Evolutionary conservation across 2,888 invertebrate genomes (phyloP).

Genomic region (Amblyjoppa proteus): DNA sequence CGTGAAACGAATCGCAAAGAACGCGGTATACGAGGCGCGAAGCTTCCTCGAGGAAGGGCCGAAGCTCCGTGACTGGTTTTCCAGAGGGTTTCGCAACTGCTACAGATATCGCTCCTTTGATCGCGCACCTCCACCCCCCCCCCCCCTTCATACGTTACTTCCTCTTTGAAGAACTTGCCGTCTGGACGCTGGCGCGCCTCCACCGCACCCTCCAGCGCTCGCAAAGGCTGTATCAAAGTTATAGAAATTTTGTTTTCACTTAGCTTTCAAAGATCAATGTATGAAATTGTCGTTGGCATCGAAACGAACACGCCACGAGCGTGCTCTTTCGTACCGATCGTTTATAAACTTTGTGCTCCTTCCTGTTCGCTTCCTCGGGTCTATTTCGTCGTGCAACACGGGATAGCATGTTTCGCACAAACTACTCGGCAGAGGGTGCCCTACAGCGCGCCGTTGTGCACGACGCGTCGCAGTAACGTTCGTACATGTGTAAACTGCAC

Average conservation of each 20-base stretch:
- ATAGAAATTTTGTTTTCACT: conserved; percentile 50
- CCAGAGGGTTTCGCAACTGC: not conserved
- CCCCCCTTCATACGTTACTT: conserved; percentile 1
- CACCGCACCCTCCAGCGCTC: not conserved
- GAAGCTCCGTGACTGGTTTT: conserved; percentile 25
- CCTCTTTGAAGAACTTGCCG: not conserved
- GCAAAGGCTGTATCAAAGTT: conserved; percentile 3
- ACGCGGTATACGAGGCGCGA: not conserved
- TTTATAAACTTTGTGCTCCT: not conserved
- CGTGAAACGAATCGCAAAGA: not conserved
- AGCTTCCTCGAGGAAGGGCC: not conserved
- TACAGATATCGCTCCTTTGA: conserved; percentile 48
- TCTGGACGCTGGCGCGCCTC: not conserved
- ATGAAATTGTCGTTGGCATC: conserved; percentile 7
- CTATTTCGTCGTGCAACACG: not conserved
- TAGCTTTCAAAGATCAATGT: conserved; percentile 5
- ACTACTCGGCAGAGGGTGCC: not conserved
- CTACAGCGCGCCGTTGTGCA: not conserved
- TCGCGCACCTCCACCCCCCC: conserved; percentile 48
- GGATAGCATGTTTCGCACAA: not conserved
- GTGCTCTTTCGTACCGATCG: not conserved
- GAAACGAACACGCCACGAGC: not conserved
- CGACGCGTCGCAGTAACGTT: not conserved
- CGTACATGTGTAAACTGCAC: conserved; percentile 45
- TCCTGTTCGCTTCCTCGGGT: not conserved